Base-by-base conservation (phyloP, 2,888 invertebrate genomes). In the Brachylomia viminalis region DNA sequence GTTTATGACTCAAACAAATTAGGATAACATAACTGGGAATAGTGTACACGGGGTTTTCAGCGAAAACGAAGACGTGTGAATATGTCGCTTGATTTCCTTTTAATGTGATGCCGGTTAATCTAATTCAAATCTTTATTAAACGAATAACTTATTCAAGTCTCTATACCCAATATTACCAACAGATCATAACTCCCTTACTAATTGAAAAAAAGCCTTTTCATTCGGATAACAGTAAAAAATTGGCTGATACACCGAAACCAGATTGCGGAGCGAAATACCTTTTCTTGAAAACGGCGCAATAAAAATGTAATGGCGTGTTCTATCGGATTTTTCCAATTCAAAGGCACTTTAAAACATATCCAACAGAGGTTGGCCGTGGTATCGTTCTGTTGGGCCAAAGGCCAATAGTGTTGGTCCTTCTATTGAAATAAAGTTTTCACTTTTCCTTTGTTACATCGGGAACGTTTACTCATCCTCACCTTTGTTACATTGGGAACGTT, bases 271-370 rank as follows among this genome's bases (percentile, higher is more conserved):
- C 74, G 82, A 86, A 88, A 90, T 91, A 87, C 86, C 81, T 89
- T 90, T 87, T 86, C 90, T 77, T 72, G 82, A 75, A 79, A 91
- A 92, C 90, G 86, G 90, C 88, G 84, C 88, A 84, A 91, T 93
- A 93, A 93, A 93, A 92, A 88, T 90, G 90, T 92, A 92, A 93
- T 90, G 89, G 91, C 91, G 85, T 91, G 89, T 91, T 91, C 89
- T 89, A 91, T 90, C 89, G 90, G 88, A 92, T 91, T 91, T 90
- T 92, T 92, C 92, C 91, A 86, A 92, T 92, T 92, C 91, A 90
- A 92, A 89, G 87, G 77, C 84, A 83, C 72, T 88, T 81, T 84
- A 81, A 75, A 84, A 88, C 67, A 82, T 80, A 84, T 74, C 77
- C 75, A 68, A 75, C 65, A 72, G 64, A 77, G 58, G 83, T 83